Percentiles rank a stretch among this genome's conserved stretches.
phyloP scores from a whole-genome alignment of 1,140 invertebrate genomes.

The Xylocopa sonorina region DNA sequence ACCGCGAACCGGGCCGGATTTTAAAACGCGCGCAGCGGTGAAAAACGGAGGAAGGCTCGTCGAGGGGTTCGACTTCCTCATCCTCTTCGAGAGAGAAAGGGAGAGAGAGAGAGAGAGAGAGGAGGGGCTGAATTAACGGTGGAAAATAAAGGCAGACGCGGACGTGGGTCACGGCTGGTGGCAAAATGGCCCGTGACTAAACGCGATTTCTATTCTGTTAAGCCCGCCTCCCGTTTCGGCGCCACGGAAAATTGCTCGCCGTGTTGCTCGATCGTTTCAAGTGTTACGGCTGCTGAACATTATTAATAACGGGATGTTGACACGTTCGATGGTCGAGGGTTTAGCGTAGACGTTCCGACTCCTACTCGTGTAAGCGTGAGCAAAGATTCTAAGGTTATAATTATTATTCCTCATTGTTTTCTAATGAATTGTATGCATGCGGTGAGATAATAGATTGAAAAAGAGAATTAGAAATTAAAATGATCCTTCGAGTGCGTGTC shows the following conservation, averaged over 20 bases:
- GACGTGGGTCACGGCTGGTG: constrained; percentile 79
- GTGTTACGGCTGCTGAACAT: constrained; percentile 46
- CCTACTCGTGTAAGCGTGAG: too few relatives aligned
- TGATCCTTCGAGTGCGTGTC: too few relatives aligned
- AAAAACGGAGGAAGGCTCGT: constrained; percentile 50
- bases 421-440: too few relatives aligned
- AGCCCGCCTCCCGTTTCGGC: constrained; percentile 54
- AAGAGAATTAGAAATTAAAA: too few relatives aligned
- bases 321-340: too few relatives aligned
- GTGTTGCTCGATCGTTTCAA: constrained; percentile 72
- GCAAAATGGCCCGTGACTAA: constrained; percentile 81
- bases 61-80: constrained; percentile 26
- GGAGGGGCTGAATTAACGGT: constrained; percentile 77
- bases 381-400: too few relatives aligned
- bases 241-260: constrained; percentile 76
- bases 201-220: constrained; percentile 69
- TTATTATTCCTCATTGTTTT: too few relatives aligned
- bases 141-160: constrained; percentile 72
- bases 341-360: too few relatives aligned
- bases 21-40: constrained; percentile 77
- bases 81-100: neutral
- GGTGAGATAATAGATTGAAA: too few relatives aligned
- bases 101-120: constrained; percentile 57
- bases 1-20: constrained; percentile 69
- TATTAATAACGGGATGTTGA: constrained; percentile 76